Evolutionary conservation across 2,888 invertebrate genomes (phyloP), one percentile per base, ranked within the genome.

Genomic region (Boloria selene): DNA sequence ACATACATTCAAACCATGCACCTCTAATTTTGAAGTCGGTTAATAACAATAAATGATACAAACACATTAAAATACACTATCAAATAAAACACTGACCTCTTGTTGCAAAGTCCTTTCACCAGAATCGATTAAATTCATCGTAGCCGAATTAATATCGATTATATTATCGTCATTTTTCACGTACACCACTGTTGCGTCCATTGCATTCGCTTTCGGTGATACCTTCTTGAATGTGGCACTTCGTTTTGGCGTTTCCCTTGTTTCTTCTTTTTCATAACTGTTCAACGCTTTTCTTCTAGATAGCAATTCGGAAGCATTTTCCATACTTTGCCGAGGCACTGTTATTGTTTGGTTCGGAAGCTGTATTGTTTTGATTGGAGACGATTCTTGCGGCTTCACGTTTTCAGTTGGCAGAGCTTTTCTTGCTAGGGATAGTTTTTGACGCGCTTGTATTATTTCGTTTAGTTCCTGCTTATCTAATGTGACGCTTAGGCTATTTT

Each of bases 101-200:
- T 82, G 81, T 47, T 80, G 80, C 59, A 79, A 68, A 1, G 82
- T 83, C 52, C 72, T 81, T 3, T 90, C 90, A 31, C 75, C 76
- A 10, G 83, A 75, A 72, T 86, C 88, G 49, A 91, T 82, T 54
- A 92, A 80, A 71, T 85, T 89, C 71, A 90, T 72, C 13, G 92
- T 92, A 4, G 91, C 92, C 2, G 91, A 87, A 72, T 92, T 92
- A 31, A 92, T 92, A 75, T 92, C 92, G 64, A 92, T 92, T 18
- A 89, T 82, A 53, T 78, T 82, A 10, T 88, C 87, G 0, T 88
- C 88, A 2, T 75, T 61, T 66, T 88, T 86, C 68, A 82, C 77
- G 61, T 82, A 89, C 2, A 92, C 87, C 0, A 91, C 81, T 0
- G 89, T 90, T 0, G 86, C 74, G 26, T 90, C 89, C 81, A 89